phyloP scores from a whole-genome alignment of 2,113 vertebrate genomes.

The Coryphaenoides rupestris region DNA sequence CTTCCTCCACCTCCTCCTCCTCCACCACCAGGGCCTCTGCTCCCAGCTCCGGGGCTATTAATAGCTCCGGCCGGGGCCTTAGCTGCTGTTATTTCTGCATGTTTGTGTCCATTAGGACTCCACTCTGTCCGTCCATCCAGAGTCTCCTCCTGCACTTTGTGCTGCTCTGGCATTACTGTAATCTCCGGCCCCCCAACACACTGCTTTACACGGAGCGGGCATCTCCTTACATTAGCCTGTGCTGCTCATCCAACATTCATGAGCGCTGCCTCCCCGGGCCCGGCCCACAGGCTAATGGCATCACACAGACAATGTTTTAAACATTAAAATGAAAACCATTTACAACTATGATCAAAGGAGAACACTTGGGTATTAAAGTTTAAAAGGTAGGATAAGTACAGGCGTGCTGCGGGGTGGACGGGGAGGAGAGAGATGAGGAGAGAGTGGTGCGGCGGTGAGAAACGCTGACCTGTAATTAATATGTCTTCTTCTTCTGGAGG shows the following conservation, averaged over 20 bases:
- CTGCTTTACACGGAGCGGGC: conserved; percentile 88
- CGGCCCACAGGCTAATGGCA: conserved; percentile 87
- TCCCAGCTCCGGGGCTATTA: conserved; percentile 55
- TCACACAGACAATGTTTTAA: conserved; percentile 96
- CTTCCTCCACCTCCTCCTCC: conserved; percentile 50
- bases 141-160: conserved; percentile 64
- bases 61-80: conserved; percentile 69
- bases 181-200: conserved; percentile 77
- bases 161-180: conserved; percentile 87
- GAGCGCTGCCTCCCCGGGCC: conserved; percentile 73
- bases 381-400: conserved; percentile 84
- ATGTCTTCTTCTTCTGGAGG: conserved; percentile 56
- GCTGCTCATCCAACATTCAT: conserved; percentile 93
- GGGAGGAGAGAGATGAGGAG: conserved; percentile 61
- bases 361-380: conserved; percentile 92
- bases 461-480: conserved; percentile 79
- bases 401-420: conserved; percentile 71
- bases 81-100: conserved; percentile 87
- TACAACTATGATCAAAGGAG: conserved; percentile 93
- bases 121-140: conserved; percentile 77
- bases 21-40: conserved; percentile 52
- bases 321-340: conserved; percentile 99
- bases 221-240: conserved; percentile 91
- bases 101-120: conserved; percentile 98
- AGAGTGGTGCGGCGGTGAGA: conserved; percentile 71